These are phyloP conservation scores for Orbicella faveolata DNA, from an alignment of 64 coral and sea anemone genomes.

Conservation along the genomic window DNA sequence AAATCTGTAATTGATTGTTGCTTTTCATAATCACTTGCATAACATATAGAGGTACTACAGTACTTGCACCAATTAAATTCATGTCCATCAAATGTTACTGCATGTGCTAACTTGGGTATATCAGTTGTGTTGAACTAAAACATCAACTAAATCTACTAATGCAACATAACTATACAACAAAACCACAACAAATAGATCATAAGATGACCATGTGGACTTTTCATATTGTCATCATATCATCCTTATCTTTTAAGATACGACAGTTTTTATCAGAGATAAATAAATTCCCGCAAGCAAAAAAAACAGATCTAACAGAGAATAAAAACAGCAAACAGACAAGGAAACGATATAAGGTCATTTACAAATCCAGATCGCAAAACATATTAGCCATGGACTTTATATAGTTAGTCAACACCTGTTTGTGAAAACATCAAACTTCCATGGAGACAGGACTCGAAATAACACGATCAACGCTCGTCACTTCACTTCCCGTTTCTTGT, in stretches of 20 bases:
- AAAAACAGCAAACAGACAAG: background rate
- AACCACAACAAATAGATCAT: conserved; percentile 27
- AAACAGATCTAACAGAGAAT: background rate
- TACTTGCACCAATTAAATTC: background rate
- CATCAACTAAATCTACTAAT: background rate
- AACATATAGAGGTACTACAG: too few relatives aligned
- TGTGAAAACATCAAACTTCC: conserved; percentile 9
- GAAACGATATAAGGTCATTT: conserved; percentile 12
- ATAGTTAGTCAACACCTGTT: conserved; percentile 9
- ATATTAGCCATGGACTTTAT: background rate
- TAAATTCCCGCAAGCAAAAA: background rate
- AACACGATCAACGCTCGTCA: background rate
- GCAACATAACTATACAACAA: background rate
- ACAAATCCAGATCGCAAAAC: background rate
- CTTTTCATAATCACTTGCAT: too few relatives aligned
- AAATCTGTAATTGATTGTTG: too few relatives aligned
- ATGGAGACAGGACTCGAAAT: background rate
- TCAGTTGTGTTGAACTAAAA: background rate
- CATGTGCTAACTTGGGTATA: background rate
- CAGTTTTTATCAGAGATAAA: background rate
- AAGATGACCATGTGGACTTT: background rate
- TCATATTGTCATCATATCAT: background rate
- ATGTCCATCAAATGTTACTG: background rate
- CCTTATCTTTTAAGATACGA: background rate
- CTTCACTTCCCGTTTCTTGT: background rate